Base-by-base conservation (phyloP, 2,888 invertebrate species). In the Cantharis flavilabris region DNA sequence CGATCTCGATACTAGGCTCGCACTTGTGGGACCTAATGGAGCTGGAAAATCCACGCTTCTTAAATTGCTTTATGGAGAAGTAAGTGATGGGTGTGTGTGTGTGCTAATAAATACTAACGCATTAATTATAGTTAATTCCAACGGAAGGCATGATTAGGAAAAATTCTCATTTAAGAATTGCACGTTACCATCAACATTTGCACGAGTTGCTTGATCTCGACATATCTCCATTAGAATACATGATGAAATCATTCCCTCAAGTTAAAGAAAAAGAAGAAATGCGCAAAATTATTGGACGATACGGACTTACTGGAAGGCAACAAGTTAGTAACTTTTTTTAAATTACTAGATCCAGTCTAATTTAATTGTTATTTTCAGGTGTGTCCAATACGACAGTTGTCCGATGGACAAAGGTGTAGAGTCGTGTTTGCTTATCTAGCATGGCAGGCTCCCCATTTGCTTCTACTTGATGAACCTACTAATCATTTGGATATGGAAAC, bases 371-470 rank as follows among this genome's bases (percentile, higher is more conserved):
- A 14, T 71, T 82, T 73, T 4, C 84, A 96, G 96, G 93, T 97
- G 72, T 97, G 97, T 86, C 97, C 98, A 0, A 98, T 98, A 89
- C 92, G 96, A 49, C 97, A 98, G 88, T 89, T 99, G 77, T 98
- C 98, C 0, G 99, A 99, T 89, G 99, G 99, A 3, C 99, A 99
- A 89, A 92, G 98, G 49, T 99, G 99, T 89, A 94, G 99, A 81
- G 98, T 99, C 0, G 98, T 98, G 77, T 99, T 99, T 89, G 99
- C 99, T 14, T 99, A 97, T 96, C 90, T 99, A 79, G 98, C 99
- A 7, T 98, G 97, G 97, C 98, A 98, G 90, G 94, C 94, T 9
- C 99, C 99, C 0, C 99, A 99, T 90, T 90, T 99, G 84, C 90
- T 99, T 82, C 90, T 99, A 16, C 85, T 90, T 62, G 95, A 95